phyloP scores from a whole-genome alignment of 2,797 vertebrate species.

The Tragopan temminckii region DNA sequence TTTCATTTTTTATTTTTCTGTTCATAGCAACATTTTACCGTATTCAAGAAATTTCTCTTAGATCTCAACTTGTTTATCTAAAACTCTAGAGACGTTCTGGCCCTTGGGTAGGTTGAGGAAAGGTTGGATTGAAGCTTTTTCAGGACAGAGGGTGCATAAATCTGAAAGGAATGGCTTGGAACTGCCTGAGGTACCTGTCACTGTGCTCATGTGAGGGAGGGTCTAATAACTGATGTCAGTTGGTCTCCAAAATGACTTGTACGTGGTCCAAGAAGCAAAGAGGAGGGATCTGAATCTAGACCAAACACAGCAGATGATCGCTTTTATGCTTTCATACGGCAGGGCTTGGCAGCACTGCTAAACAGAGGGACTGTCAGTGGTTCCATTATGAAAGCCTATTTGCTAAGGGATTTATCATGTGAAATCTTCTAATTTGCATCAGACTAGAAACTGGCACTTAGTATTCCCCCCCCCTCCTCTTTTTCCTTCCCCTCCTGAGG shows the following conservation, averaged over 20 bases:
- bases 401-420: neutral
- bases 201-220: slow-evolving; percentile 5
- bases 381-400: slow-evolving; percentile 8
- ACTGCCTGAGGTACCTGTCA: slow-evolving; percentile 69
- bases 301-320: slow-evolving; percentile 23
- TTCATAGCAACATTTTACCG: neutral
- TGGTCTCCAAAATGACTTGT: slow-evolving; percentile 4
- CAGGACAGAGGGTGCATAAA: slow-evolving; percentile 51
- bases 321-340: slow-evolving; percentile 23
- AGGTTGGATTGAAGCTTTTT: slow-evolving; percentile 39
- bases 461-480: neutral
- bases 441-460: neutral
- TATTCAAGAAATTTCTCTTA: neutral
- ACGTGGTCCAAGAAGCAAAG: neutral
- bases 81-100: slow-evolving; percentile 27
- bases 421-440: slow-evolving; percentile 32
- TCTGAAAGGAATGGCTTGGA: slow-evolving; percentile 12
- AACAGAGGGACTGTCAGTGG: neutral
- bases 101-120: slow-evolving; percentile 50
- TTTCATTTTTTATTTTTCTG: neutral
- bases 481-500: neutral
- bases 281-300: slow-evolving; percentile 35
- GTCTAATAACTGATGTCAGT: slow-evolving; percentile 66
- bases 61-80: neutral
- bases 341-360: slow-evolving; percentile 1